A percentile compares a stretch with the other conserved stretches of the same genome.
phyloP scores from a whole-genome alignment of 2,797 vertebrate species.

The Tenualosa ilisha region DNA sequence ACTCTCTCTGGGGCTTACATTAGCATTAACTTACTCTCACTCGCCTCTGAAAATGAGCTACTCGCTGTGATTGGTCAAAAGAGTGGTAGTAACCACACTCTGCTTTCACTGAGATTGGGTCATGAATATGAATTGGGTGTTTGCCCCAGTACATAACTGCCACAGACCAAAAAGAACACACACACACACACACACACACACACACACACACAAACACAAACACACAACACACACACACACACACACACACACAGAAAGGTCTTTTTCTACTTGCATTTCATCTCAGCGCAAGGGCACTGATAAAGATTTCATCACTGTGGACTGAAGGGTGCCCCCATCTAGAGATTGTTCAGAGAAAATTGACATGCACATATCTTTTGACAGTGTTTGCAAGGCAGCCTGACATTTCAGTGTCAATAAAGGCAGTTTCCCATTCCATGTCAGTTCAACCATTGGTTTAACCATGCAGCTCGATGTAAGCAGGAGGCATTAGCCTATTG shows the following conservation, averaged over 20 bases:
- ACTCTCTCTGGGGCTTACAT: slow-evolving; percentile 18
- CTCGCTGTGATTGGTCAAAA: neutral
- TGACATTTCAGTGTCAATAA: neutral
- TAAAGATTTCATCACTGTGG: neutral
- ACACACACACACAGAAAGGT: neutral
- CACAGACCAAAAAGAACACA: neutral
- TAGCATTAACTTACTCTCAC: neutral
- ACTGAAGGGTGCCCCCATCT: neutral
- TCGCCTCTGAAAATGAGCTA: neutral
- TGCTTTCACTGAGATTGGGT: neutral
- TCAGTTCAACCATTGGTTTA: neutral
- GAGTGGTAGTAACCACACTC: neutral
- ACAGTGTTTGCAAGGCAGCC: neutral
- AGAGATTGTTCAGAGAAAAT: neutral
- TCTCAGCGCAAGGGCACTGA: neutral
- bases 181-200: neutral
- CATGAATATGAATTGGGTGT: neutral
- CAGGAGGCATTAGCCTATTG: neutral
- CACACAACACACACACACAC: neutral
- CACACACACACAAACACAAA: neutral
- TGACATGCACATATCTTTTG: neutral
- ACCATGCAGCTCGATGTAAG: neutral
- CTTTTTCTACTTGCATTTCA: neutral
- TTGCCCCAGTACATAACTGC: neutral
- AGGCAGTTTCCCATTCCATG: neutral